A percentile compares a stretch with the other conserved stretches of the same genome.
Conservation (phyloP, 2,888 invertebrate genomes). For the Halocaridina rubra region DNA sequence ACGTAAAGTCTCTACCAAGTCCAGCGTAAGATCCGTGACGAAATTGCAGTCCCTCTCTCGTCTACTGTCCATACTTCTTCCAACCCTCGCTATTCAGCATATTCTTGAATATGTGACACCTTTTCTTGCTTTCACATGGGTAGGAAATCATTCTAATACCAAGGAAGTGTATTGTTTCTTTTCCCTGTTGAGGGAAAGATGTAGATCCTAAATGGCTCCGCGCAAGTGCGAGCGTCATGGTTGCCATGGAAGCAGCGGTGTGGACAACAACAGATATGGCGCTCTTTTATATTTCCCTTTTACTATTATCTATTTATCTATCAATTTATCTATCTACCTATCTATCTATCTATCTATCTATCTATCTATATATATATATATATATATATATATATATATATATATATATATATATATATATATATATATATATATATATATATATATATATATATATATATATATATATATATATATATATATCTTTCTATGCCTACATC, state of each 20-base stretch:
- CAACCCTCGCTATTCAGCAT: not conserved
- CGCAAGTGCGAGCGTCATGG: too few species aligned
- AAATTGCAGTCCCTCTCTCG: constrained; percentile 49
- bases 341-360: too few species aligned
- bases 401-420: not conserved
- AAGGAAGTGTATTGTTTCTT: too few species aligned
- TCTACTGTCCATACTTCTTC: not conserved
- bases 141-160: too few species aligned
- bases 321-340: too few species aligned
- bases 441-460: not conserved
- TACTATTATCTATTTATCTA: too few species aligned
- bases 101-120: not conserved
- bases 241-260: not conserved
- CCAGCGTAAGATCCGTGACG: constrained; percentile 56
- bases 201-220: too few species aligned
- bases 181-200: too few species aligned
- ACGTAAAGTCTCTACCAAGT: constrained; percentile 57
- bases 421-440: not conserved
- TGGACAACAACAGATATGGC: too few species aligned
- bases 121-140: too few species aligned
- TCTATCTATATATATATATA: too few species aligned
- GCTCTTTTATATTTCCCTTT: too few species aligned
- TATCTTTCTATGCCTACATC: not conserved
- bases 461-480: not conserved
- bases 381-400: not conserved